phyloP scores from a whole-genome alignment of 2,888 invertebrate genomes.

The Andrena bicolor region DNA sequence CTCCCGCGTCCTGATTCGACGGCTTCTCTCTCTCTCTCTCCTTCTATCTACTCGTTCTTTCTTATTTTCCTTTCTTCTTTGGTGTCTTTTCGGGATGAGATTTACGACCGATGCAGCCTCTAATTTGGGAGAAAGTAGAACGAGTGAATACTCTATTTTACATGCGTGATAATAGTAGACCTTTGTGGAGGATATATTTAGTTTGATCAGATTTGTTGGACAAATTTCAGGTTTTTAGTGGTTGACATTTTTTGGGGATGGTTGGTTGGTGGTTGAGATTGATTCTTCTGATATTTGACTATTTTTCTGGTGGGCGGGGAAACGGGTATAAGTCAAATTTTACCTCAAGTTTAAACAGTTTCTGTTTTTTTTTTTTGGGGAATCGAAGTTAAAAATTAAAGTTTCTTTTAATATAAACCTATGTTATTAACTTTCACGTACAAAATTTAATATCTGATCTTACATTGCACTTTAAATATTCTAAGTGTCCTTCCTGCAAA shows the following conservation, averaged over 20 bases:
- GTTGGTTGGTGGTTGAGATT: not conserved
- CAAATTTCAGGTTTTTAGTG: not conserved
- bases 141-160: slow-evolving; percentile 22
- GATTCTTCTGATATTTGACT: not conserved
- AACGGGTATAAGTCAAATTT: too few species aligned
- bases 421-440: too few species aligned
- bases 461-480: too few species aligned
- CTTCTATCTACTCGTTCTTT: not conserved
- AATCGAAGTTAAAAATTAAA: too few species aligned
- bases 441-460: too few species aligned
- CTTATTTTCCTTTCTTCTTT: slow-evolving; percentile 27
- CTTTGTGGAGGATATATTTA: not conserved
- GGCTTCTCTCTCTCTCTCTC: slow-evolving; percentile 31
- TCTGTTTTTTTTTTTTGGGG: too few species aligned
- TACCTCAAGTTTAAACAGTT: too few species aligned
- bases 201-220: not conserved
- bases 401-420: too few species aligned
- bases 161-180: slow-evolving; percentile 11
- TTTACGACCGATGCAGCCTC: slow-evolving; percentile 30
- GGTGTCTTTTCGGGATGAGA: slow-evolving; percentile 19
- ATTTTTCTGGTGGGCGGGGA: not conserved
- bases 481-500: too few species aligned
- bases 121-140: slow-evolving; percentile 25
- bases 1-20: slow-evolving; percentile 63
- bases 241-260: not conserved